Percentiles rank a stretch among this genome's conserved stretches.
phyloP scores from a whole-genome alignment of 2,888 invertebrate species.

The Nemotelus nigrinus region DNA sequence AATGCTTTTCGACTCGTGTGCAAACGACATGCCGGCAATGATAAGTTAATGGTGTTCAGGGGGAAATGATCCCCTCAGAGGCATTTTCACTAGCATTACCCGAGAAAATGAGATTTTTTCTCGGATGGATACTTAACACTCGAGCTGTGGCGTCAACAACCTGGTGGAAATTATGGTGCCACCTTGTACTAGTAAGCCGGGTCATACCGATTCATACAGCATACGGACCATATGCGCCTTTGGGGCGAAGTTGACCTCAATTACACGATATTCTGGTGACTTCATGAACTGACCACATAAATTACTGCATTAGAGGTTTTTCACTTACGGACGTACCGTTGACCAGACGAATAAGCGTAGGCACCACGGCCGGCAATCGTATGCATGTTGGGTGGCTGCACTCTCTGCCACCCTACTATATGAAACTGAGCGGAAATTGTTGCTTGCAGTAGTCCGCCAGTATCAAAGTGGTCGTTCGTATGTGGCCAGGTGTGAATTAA shows the following conservation, averaged over 20 bases:
- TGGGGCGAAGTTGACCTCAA: constrained; percentile 49
- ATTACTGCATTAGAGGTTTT: constrained; percentile 50
- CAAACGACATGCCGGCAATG: constrained; percentile 34
- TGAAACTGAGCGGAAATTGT: constrained; percentile 38
- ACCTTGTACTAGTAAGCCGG: neutral
- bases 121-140: constrained; percentile 49
- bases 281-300: constrained; percentile 52
- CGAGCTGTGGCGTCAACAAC: neutral
- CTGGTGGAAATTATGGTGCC: constrained; percentile 6
- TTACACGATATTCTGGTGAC: constrained; percentile 51
- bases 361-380: neutral
- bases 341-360: neutral
- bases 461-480: neutral
- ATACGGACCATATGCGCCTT: constrained; percentile 27
- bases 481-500: constrained; percentile 49
- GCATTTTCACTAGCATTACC: constrained; percentile 50
- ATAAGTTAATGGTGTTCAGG: constrained; percentile 47
- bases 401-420: neutral
- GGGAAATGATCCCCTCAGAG: constrained; percentile 44
- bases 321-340: constrained; percentile 28
- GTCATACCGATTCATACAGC: neutral
- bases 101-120: constrained; percentile 48
- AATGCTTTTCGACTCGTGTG: constrained; percentile 37
- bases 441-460: constrained; percentile 23
- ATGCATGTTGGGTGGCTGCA: neutral